Conservation (phyloP, 1,140 invertebrate species). For the Halictus rubicundus region DNA sequence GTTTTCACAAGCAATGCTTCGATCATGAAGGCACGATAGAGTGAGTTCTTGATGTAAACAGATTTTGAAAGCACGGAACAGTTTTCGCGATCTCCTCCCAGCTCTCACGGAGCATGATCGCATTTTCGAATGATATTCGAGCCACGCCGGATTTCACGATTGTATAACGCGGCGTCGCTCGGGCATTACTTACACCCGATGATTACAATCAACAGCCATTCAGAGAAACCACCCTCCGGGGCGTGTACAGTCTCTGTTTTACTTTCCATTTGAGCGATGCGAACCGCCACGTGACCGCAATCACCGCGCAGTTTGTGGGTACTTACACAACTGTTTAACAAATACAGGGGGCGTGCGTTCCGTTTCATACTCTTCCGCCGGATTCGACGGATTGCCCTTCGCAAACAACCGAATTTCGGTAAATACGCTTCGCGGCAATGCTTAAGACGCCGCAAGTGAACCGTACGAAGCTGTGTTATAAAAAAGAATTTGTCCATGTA, state of each 20-base stretch:
- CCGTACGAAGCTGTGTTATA: too few species aligned
- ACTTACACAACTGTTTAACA: conserved; percentile 77
- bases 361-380: conserved; percentile 27
- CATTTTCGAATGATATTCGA: conserved; percentile 22
- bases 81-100: neutral
- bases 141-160: conserved; percentile 46
- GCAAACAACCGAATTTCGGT: conserved; percentile 11
- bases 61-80: neutral
- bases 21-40: neutral
- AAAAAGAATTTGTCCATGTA: too few species aligned
- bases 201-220: conserved; percentile 80
- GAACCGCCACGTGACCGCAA: conserved; percentile 79
- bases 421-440: neutral
- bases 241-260: conserved; percentile 71
- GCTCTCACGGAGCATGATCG: neutral
- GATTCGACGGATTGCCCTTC: conserved; percentile 37
- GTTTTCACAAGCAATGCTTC: neutral
- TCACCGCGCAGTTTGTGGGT: conserved; percentile 76
- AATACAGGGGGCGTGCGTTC: conserved; percentile 50
- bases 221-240: conserved; percentile 76
- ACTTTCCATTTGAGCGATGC: conserved; percentile 73
- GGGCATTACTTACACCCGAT: conserved; percentile 78
- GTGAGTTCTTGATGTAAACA: neutral
- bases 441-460: too few species aligned
- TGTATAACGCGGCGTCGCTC: conserved; percentile 49